phyloP scores from a whole-genome alignment of 2,113 vertebrate species.

The Pao palembangensis region DNA sequence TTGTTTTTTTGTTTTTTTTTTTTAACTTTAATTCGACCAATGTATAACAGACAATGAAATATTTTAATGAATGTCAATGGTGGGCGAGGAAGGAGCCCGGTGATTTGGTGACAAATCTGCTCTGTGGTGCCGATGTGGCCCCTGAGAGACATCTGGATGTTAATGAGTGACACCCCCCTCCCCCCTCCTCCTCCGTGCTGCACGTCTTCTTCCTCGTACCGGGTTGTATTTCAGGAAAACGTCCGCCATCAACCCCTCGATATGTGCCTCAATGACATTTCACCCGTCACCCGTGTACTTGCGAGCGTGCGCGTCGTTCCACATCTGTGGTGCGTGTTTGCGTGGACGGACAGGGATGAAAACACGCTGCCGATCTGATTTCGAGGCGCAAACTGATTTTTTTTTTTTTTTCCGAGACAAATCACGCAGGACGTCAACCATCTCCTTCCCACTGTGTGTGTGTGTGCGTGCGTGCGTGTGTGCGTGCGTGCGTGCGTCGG shows the following conservation, averaged over 20 bases:
- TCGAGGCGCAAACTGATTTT: conserved; percentile 31
- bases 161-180: conserved; percentile 38
- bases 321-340: conserved; percentile 28
- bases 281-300: conserved; percentile 53
- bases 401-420: conserved; percentile 48
- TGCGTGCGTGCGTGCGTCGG: conserved; percentile 2
- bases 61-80: conserved; percentile 64
- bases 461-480: no score
- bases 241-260: conserved; percentile 69
- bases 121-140: conserved; percentile 44
- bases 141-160: conserved; percentile 56
- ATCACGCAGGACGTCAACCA: conserved; percentile 52
- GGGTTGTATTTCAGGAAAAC: conserved; percentile 74
- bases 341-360: conserved; percentile 46
- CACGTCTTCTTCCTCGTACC: conserved; percentile 67
- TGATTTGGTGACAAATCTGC: conserved; percentile 50
- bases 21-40: conserved; percentile 63
- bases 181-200: conserved; percentile 51
- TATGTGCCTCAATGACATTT: conserved; percentile 77
- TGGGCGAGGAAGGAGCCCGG: conserved; percentile 56
- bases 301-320: conserved; percentile 42
- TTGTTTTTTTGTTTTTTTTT: conserved; percentile 62
- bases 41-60: conserved; percentile 34
- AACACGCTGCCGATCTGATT: conserved; percentile 39
- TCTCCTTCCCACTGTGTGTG: conserved; percentile 46